Conservation (phyloP, 2,113 vertebrate genomes). For the Seriola aureovittata region DNA sequence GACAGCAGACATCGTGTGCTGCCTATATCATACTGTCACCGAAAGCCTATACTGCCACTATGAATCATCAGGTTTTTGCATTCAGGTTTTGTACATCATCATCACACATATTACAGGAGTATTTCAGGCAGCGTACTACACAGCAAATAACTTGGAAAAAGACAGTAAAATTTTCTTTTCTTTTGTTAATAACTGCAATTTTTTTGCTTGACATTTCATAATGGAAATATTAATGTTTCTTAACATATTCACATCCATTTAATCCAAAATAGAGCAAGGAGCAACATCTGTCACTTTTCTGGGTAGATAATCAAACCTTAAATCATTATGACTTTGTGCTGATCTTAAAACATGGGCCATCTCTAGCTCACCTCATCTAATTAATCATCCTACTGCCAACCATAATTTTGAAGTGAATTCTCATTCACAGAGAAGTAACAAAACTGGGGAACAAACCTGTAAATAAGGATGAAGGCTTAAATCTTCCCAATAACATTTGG, state of each 20-base stretch:
- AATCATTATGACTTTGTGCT: constrained; percentile 25
- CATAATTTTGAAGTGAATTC: constrained; percentile 2
- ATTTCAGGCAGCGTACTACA: constrained; percentile 18
- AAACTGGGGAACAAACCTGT: constrained; percentile 26
- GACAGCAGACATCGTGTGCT: constrained; percentile 27
- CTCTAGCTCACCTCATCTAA: not conserved
- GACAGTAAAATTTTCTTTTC: not conserved
- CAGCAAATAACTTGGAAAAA: not conserved
- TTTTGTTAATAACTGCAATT: not conserved
- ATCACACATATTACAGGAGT: not conserved
- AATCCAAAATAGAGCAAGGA: constrained; percentile 25
- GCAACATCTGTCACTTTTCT: not conserved
- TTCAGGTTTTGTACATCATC: not conserved
- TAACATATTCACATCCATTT: not conserved
- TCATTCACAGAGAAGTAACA: not conserved
- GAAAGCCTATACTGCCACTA: constrained; percentile 21
- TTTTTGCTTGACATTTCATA: constrained; percentile 30
- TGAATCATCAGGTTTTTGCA: constrained; percentile 23
- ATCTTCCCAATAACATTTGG: constrained; percentile 29
- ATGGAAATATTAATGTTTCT: not conserved
- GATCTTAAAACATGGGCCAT: constrained; percentile 8
- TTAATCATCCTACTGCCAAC: not conserved
- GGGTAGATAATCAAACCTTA: not conserved
- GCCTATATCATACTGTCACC: constrained; percentile 12
- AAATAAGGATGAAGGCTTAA: constrained; percentile 10